Evolutionary conservation across 1,140 invertebrate species (phyloP).

Genomic region (Drosophila navojoa): DNA sequence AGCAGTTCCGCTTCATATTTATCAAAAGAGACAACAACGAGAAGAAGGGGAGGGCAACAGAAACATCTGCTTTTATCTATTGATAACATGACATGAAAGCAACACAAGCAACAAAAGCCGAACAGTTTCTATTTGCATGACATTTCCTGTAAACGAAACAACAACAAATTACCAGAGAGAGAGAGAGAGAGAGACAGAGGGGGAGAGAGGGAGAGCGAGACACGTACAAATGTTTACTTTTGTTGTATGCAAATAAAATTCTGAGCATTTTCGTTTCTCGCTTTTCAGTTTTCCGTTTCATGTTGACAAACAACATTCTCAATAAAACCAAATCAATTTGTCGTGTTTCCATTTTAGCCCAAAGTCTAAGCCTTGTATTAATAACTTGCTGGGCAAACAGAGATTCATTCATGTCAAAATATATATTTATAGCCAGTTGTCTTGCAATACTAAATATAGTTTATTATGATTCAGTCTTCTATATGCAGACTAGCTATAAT

Average conservation of each 20-base stretch:
- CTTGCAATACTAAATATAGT: too few relatives aligned
- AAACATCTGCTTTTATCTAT: conserved; percentile 5
- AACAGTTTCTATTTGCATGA: not conserved
- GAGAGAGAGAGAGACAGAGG: not conserved
- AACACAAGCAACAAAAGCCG: not conserved
- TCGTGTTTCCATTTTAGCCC: not conserved
- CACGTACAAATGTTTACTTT: not conserved
- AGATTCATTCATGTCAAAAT: too few relatives aligned
- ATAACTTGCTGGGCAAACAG: too few relatives aligned
- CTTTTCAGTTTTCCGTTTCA: too few relatives aligned
- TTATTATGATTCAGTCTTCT: too few relatives aligned
- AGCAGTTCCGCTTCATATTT: not conserved
- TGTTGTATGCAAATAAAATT: conserved; percentile 1
- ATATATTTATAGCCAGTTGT: too few relatives aligned
- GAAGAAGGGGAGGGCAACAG: too few relatives aligned
- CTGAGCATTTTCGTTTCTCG: not conserved
- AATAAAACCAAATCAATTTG: too few relatives aligned
- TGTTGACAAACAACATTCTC: too few relatives aligned
- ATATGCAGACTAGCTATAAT: too few relatives aligned
- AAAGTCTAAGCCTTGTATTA: too few relatives aligned
- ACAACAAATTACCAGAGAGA: not conserved
- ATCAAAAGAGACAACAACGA: too few relatives aligned
- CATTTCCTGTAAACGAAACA: not conserved
- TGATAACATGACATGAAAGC: not conserved
- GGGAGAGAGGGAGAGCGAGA: not conserved